Evolutionary conservation across 2,888 invertebrate genomes (phyloP).

Genomic region (Crocallis elinguaria): DNA sequence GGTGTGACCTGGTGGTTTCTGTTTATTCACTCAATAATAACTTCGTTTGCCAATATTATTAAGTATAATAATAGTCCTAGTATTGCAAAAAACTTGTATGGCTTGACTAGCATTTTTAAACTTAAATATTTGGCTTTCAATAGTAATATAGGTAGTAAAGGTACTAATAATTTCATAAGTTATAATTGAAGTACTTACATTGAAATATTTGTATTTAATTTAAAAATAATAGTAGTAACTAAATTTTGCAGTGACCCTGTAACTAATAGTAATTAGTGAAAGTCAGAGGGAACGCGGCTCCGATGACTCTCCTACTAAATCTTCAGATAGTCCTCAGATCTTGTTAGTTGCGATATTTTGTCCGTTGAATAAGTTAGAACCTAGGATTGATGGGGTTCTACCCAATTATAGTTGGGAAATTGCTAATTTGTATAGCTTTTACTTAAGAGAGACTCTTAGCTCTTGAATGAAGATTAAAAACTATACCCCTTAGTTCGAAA

Average conservation of each 20-base stretch:
- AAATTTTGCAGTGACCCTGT: not conserved
- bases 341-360: conserved; percentile 45
- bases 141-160: too few relatives aligned
- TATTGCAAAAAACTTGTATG: too few relatives aligned
- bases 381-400: conserved; percentile 28
- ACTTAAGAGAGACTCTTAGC: not conserved
- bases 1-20: too few relatives aligned
- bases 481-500: too few relatives aligned
- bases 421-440: conserved; percentile 14
- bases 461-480: too few relatives aligned
- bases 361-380: conserved; percentile 30
- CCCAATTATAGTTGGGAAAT: conserved; percentile 30
- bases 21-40: too few relatives aligned
- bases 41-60: too few relatives aligned
- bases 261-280: conserved; percentile 56
- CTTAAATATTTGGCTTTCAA: too few relatives aligned
- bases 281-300: conserved; percentile 46
- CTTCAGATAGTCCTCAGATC: conserved; percentile 50
- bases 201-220: not conserved
- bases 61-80: too few relatives aligned
- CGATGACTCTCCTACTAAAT: conserved; percentile 46
- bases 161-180: too few relatives aligned
- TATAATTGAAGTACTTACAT: too few relatives aligned
- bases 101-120: too few relatives aligned
- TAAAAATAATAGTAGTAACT: not conserved